These are phyloP conservation scores for Chamaetylas fuelleborni DNA, from an alignment of 2,113 vertebrate species.

Conservation along the genomic window DNA sequence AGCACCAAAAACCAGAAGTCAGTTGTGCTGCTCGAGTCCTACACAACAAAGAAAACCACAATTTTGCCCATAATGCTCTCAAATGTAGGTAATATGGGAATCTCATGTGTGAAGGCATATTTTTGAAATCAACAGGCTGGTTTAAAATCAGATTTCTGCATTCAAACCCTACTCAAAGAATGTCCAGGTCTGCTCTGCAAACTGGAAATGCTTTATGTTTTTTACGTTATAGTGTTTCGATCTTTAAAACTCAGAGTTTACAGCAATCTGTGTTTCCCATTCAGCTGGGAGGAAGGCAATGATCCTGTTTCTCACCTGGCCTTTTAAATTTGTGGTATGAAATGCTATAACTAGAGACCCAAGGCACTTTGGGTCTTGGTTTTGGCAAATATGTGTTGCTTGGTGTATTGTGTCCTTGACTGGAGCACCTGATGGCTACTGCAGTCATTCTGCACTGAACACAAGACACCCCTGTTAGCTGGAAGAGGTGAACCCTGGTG, in stretches of 20 bases:
- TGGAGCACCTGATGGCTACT: neutral
- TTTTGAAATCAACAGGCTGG: neutral
- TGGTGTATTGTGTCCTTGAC: neutral
- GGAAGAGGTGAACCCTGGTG: neutral
- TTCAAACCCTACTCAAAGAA: neutral
- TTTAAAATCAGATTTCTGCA: neutral
- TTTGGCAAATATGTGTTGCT: accelerated
- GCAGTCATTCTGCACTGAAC: neutral
- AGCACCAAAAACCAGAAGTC: neutral
- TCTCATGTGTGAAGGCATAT: neutral
- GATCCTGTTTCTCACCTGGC: neutral
- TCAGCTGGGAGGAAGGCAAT: neutral
- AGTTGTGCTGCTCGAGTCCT: neutral
- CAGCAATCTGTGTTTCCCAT: neutral
- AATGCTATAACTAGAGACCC: neutral
- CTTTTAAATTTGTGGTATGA: neutral
- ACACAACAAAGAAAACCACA: neutral
- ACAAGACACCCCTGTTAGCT: neutral
- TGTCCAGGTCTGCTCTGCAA: neutral
- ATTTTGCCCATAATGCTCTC: neutral
- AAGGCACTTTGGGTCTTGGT: neutral
- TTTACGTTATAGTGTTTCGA: neutral
- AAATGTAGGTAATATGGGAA: neutral
- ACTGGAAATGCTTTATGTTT: neutral
- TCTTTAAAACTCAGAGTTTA: neutral